Base-by-base conservation (phyloP, 2,888 invertebrate species). In the Trissoscelio sp. region DNA sequence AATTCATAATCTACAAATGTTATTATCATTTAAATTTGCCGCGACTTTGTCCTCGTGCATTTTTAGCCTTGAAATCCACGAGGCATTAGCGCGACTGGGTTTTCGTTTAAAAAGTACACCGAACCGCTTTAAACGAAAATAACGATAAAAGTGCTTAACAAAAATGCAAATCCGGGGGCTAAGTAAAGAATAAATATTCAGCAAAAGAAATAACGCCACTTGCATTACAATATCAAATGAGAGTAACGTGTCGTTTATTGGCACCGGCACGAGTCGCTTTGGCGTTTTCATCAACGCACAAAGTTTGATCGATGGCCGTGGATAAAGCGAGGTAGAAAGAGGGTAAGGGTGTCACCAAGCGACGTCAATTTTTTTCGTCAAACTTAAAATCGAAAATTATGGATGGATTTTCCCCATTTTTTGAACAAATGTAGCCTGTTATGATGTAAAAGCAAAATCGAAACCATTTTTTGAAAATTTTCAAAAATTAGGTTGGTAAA, bases 281-380 rank as follows among this genome's bases (percentile, higher is more conserved):
- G 37, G 70, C 60, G 67, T 62, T 78, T 78, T 78, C 81, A 72
- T 81, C 81, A 78, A 81, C 73, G 73, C 75, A 73, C 73, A 28
- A 81, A 69, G 81, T 81, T 81, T 81, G 81, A 81, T 81, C 81
- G 78, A 81, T 81, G 77, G 73, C 18, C 20, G 67, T 37, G 48
- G 16, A n/a, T n/a, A n/a, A n/a, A n/a, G n/a, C n/a, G n/a, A n/a
- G n/a, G n/a, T n/a, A n/a, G n/a, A n/a, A n/a, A n/a, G n/a, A n/a
- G n/a, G n/a, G n/a, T n/a, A n/a, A n/a, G n/a, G n/a, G n/a, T n/a
- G n/a, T n/a, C n/a, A n/a, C n/a, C n/a, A n/a, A n/a, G n/a, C 22
- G 20, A 28, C 28, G 28, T 28, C 28, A 28, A n/a, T n/a, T n/a
- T n/a, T n/a, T n/a, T n/a, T n/a, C n/a, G n/a, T n/a, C n/a, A n/a